Percentiles rank a stretch among this genome's conserved stretches.
Evolutionary conservation across 2,113 vertebrate genomes (phyloP).

Genomic region (Anolis carolinensis): DNA sequence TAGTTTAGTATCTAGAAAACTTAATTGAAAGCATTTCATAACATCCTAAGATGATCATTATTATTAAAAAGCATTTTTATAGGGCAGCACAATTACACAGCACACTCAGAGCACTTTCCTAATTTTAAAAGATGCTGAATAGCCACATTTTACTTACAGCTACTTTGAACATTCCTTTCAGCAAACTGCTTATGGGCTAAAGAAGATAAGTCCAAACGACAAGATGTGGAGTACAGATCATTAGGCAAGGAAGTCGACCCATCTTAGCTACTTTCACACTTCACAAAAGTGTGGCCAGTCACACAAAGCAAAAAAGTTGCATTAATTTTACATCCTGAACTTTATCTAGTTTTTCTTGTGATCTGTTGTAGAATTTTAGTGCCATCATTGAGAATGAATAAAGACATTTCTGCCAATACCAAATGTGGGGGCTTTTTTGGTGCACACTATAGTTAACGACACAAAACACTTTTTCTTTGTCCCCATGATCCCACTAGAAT

Average conservation of each 20-base stretch:
- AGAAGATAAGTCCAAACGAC: not conserved
- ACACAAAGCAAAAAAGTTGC: not conserved
- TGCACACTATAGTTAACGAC: too few relatives aligned
- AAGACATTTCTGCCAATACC: too few relatives aligned
- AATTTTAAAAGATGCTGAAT: conserved; percentile 25
- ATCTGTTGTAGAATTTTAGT: too few relatives aligned
- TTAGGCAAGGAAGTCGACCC: not conserved
- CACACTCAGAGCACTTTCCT: not conserved
- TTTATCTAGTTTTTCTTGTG: too few relatives aligned
- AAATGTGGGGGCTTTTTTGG: too few relatives aligned
- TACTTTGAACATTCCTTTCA: not conserved
- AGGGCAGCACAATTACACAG: conserved; percentile 26
- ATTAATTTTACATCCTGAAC: not conserved
- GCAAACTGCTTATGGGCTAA: not conserved
- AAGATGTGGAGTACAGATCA: not conserved
- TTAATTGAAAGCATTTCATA: conserved; percentile 37
- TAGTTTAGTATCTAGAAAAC: conserved; percentile 8
- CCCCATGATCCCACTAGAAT: too few relatives aligned
- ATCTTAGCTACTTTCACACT: not conserved
- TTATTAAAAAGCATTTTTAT: conserved; percentile 34
- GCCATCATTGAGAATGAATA: too few relatives aligned
- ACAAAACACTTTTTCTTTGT: too few relatives aligned
- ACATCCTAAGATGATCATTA: conserved; percentile 20
- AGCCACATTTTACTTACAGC: not conserved
- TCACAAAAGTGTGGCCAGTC: not conserved